Percentiles rank a stretch among this genome's conserved stretches.
These are phyloP conservation scores for Adineta ricciae DNA, from an alignment of 2,888 invertebrate genomes.

Conservation along the genomic window DNA sequence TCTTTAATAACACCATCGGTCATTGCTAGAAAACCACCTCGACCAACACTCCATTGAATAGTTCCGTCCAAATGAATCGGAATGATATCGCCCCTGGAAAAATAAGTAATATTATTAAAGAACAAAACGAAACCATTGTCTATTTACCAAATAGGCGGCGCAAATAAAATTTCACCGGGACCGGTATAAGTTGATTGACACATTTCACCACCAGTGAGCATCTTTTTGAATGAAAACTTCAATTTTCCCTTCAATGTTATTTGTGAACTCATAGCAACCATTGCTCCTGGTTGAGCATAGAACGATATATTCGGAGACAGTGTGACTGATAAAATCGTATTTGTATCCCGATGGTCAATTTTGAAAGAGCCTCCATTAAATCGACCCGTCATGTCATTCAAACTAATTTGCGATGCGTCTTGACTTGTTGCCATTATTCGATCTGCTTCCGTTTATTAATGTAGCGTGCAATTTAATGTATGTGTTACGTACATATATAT, in stretches of 20 bases:
- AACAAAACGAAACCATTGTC: not conserved
- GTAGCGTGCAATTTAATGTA: no score
- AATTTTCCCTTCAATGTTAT: not conserved
- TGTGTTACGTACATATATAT: no score
- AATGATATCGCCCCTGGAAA: not conserved
- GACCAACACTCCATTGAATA: not conserved
- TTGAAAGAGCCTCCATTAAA: not conserved
- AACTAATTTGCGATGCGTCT: not conserved
- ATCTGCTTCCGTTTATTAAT: no score
- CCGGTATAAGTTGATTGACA: not conserved
- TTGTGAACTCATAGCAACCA: not conserved
- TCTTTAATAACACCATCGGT: not conserved
- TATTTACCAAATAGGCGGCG: not conserved
- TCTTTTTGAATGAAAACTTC: not conserved
- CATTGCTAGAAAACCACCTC: not conserved
- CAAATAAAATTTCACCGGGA: not conserved
- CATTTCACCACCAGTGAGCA: not conserved
- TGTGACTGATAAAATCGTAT: not conserved
- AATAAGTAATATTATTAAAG: not conserved
- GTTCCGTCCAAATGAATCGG: not conserved
- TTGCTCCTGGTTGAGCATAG: not conserved
- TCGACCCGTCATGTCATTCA: not conserved
- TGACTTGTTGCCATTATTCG: not conserved
- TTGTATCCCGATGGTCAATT: conserved; percentile 7
- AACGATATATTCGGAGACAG: not conserved